Base-by-base conservation (phyloP, 2,797 vertebrate species). In the Cetoscarus ocellatus region DNA sequence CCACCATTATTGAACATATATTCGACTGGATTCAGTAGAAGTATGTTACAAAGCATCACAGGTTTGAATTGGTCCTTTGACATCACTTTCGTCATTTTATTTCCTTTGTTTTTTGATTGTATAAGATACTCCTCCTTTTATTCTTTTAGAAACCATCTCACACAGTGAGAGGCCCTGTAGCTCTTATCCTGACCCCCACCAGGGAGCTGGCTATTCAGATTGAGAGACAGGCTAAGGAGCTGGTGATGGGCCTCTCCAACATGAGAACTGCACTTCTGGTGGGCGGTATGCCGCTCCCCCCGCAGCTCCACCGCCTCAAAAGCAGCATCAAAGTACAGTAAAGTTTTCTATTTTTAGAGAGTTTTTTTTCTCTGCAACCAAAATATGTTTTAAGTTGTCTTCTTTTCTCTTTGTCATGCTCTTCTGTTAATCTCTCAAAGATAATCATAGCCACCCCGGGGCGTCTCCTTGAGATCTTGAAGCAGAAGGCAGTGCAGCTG, bases 131-230 rank as follows among this genome's bases (percentile, higher is more conserved):
- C 6, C n/a, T 13, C n/a, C 2, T 40, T 18, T 49, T 38, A 1
- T 34, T 71, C 42, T 76, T 76, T 67, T 65, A 94, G 93, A 92
- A 82, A 69, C 51, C 69, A 67, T 42, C 40, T 13, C 67, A 40
- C 1, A 6, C 60, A 43, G 52, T 18, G 14, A 18, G 67, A 2
- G 75, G 83, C 50, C 97, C 97, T 0, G 85, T 86, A 7, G 96
- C 94, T 9, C 90, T 99, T 69, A 90, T 99, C 79, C 89, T 99
- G 73, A 97, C 98, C 0, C 98, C 98, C 2, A 99, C 98, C 1
- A 93, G 98, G 79, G 98, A 99, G 79, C 59, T 99, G 75, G 97
- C 98, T 9, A 95, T 99, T 74, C 98, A 99, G 94, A 97, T 99
- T 4, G 98, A 99, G 93, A 93, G 80, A 42, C 98, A 99, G 75